These are phyloP conservation scores for Buphagus erythrorhynchus DNA, from an alignment of 2,797 vertebrate species.

Conservation along the genomic window DNA sequence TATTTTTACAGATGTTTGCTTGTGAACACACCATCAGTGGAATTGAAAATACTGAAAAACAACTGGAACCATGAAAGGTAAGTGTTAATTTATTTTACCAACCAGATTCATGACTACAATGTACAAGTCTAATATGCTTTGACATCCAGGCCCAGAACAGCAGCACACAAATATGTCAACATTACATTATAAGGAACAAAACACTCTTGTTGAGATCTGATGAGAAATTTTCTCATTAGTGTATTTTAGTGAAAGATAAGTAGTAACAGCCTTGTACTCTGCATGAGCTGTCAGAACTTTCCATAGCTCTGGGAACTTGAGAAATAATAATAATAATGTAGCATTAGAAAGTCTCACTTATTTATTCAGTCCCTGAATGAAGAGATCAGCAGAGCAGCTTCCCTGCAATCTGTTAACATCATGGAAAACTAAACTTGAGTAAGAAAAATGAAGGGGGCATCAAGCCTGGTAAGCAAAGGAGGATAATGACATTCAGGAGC, in stretches of 20 bases:
- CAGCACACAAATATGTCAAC: conserved; percentile 40
- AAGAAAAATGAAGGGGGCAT: background rate
- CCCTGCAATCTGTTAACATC: background rate
- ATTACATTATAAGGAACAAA: conserved; percentile 32
- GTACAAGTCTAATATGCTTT: conserved; percentile 10
- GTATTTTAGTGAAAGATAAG: conserved; percentile 37
- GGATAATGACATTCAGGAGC: background rate
- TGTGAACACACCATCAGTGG: background rate
- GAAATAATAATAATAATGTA: conserved; percentile 9
- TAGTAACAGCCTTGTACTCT: conserved; percentile 14
- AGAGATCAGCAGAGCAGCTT: background rate
- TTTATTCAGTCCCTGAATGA: background rate
- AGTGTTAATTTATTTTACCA: background rate
- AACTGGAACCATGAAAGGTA: background rate
- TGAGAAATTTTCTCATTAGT: conserved; percentile 55
- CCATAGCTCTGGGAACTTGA: background rate
- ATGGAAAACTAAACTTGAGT: background rate
- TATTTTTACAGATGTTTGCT: background rate
- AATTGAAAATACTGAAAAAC: background rate
- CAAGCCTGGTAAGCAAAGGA: background rate
- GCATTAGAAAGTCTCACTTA: background rate
- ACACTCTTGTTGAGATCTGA: conserved; percentile 18
- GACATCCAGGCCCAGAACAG: conserved; percentile 16
- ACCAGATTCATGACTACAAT: background rate
- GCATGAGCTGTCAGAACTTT: conserved; percentile 44